Evolutionary conservation across 2,888 invertebrate genomes (phyloP), one percentile per base, ranked within the genome.

Genomic region (Aspidiotus destructor): DNA sequence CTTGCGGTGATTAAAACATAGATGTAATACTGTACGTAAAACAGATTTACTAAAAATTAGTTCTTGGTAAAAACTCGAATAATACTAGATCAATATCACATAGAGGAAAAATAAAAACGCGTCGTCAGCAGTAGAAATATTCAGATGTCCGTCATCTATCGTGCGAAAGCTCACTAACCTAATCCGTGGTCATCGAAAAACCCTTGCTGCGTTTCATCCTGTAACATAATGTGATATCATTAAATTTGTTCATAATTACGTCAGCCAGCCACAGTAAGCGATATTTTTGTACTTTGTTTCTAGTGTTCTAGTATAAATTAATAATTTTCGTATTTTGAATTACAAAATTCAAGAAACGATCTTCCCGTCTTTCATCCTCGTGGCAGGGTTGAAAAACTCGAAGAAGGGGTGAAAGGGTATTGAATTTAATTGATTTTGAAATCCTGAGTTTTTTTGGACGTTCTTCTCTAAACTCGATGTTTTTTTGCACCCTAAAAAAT

Each of bases 131-230:
- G 40, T 10, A 8, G 8, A 16, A 64, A 10, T 9, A 55, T 52
- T 10, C 54, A 64, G n/a, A 10, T 10, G 16, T 41, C 17, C 42
- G 11, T 17, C 7, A 42, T 15, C 16, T 16, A 8, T 13, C 9
- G 8, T n/a, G 7, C n/a, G 15, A 16, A 9, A 6, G 28, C 40
- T 58, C 58, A 64, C 84, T 89, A 95, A 75, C 95, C 95, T 75
- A 98, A 86, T 73, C 97, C 97, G 79, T 97, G 96, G 82, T 98
- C 98, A 80, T 98, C 98, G 81, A 98, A 98, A 83, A 98, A 96
- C 75, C 97, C 97, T 81, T 98, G 97, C 68, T 97, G 97, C 69
- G 97, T 98, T 84, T 98, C 97, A 83, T 98, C 98, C 96, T 97
- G 85, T 77, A 90, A 90, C 53, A 65, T 58, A 67, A 67, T 67